These are phyloP conservation scores for Borostomias antarcticus DNA, from an alignment of 2,797 vertebrate genomes.

Conservation along the genomic window DNA sequence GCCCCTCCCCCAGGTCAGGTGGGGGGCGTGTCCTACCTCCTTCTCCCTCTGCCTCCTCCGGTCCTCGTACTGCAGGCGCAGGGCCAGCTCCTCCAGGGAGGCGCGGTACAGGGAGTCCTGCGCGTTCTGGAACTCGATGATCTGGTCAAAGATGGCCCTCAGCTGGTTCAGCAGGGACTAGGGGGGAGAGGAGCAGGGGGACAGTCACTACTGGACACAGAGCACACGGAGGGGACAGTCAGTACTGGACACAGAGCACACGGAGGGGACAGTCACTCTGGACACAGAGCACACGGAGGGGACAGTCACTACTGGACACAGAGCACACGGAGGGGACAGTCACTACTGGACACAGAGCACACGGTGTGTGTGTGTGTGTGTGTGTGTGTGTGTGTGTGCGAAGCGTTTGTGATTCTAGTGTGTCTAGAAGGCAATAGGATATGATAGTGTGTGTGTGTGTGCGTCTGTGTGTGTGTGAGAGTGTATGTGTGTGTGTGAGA, in stretches of 20 bases:
- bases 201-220: no score
- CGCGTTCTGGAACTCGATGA: constrained; percentile 94
- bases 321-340: no score
- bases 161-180: constrained; percentile 94
- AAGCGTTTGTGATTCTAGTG: no score
- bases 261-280: no score
- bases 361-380: no score
- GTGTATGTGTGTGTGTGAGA: not conserved
- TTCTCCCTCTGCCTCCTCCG: constrained; percentile 78
- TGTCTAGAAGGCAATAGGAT: not conserved
- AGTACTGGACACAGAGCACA: no score
- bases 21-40: constrained; percentile 75
- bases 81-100: constrained; percentile 87
- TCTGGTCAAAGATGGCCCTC: constrained; percentile 96
- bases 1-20: no score
- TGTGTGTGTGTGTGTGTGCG: no score
- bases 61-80: constrained; percentile 88
- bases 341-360: no score
- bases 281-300: no score
- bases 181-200: constrained; percentile 12
- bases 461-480: not conserved
- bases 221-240: no score
- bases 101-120: constrained; percentile 92
- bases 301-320: no score
- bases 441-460: not conserved